Evolutionary conservation across 1,140 invertebrate genomes (phyloP).

Genomic region (Leptinotarsa defecta): DNA sequence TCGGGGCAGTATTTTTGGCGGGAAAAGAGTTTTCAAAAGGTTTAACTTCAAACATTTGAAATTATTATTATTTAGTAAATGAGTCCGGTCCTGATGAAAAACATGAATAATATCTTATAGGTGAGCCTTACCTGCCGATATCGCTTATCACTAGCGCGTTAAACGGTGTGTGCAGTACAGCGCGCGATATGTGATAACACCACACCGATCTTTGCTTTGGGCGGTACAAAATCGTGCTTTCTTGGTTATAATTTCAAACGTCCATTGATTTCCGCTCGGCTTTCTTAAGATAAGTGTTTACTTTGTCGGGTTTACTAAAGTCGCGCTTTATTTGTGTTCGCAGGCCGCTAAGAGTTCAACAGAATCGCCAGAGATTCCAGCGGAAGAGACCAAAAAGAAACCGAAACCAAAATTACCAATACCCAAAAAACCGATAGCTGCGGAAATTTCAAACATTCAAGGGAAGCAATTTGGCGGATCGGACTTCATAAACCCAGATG

Average conservation of each 20-base stretch:
- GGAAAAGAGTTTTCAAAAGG: no score
- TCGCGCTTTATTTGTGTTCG: constrained; percentile 32
- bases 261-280: constrained; percentile 1
- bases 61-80: no score
- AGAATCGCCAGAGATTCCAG: constrained; percentile 14
- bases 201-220: constrained; percentile 48
- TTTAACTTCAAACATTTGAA: no score
- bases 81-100: constrained; percentile 14
- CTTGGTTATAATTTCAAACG: background rate
- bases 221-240: constrained; percentile 32
- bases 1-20: no score
- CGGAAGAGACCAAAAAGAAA: constrained; percentile 13
- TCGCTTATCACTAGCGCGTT: constrained; percentile 23
- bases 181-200: constrained; percentile 36
- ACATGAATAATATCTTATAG: constrained; percentile 17
- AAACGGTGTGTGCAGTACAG: constrained; percentile 32
- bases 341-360: constrained; percentile 28
- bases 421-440: constrained; percentile 15
- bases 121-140: constrained; percentile 42
- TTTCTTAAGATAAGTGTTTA: background rate
- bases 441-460: constrained; percentile 29
- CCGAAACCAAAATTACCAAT: constrained; percentile 26
- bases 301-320: constrained; percentile 12
- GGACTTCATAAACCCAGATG: constrained; percentile 61
- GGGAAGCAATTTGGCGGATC: constrained; percentile 39